Conservation (phyloP, 2,113 vertebrate genomes). For the Platysteira castanea region DNA sequence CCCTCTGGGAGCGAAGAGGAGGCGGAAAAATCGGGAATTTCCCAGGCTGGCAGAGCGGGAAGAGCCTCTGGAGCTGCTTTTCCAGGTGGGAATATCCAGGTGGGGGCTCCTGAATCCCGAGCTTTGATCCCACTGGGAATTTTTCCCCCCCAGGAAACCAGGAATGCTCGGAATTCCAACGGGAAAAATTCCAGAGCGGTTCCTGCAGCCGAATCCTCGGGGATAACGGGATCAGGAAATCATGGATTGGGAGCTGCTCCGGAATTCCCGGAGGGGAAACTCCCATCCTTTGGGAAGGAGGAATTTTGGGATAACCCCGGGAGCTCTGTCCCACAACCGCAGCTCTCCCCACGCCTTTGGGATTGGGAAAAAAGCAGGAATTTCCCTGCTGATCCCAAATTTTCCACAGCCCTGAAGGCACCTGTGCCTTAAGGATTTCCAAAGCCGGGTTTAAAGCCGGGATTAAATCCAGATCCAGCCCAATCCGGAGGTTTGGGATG, state of each 20-base stretch:
- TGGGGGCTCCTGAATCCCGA: neutral
- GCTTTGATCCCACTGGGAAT: neutral
- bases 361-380: neutral
- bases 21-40: neutral
- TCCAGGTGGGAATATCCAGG: constrained; percentile 13
- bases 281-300: neutral
- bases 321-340: neutral
- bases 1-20: neutral
- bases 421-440: constrained; percentile 4
- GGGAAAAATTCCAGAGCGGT: neutral
- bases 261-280: neutral
- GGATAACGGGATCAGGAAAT: neutral
- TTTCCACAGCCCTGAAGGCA: neutral
- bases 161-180: neutral
- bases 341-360: neutral
- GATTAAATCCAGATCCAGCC: neutral
- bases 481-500: neutral
- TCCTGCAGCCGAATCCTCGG: neutral
- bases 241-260: neutral
- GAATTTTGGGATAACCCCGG: neutral
- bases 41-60: neutral
- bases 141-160: neutral
- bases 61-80: constrained; percentile 47
- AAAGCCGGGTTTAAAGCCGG: neutral
- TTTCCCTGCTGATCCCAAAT: neutral